Evolutionary conservation across 2,888 invertebrate genomes (phyloP).

Genomic region (Acrocyrtus sp.): DNA sequence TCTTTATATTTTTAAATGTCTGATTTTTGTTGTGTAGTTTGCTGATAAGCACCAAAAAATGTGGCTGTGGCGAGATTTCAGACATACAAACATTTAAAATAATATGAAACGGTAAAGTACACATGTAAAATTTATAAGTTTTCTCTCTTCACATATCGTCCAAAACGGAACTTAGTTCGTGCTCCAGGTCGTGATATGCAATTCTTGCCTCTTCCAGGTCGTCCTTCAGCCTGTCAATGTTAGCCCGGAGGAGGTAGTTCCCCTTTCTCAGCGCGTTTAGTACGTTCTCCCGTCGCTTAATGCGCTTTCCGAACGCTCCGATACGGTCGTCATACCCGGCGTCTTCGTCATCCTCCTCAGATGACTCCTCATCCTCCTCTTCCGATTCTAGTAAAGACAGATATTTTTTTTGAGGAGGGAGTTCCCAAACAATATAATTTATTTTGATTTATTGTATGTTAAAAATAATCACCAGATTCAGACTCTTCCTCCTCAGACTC

Average conservation of each 20-base stretch:
- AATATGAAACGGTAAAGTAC: too few species aligned
- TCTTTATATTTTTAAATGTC: too few species aligned
- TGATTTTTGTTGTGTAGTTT: too few species aligned
- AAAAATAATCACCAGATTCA: slow-evolving; percentile 39
- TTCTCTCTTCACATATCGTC: slow-evolving; percentile 77
- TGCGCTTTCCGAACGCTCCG: slow-evolving; percentile 51
- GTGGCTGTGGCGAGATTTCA: too few species aligned
- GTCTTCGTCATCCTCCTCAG: slow-evolving; percentile 69
- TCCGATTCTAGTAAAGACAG: neutral
- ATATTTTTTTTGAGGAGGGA: too few species aligned
- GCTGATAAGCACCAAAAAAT: too few species aligned
- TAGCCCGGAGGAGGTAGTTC: slow-evolving; percentile 86
- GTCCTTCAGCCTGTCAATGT: slow-evolving; percentile 87
- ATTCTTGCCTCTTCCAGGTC: slow-evolving; percentile 86
- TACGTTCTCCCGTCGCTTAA: slow-evolving; percentile 77
- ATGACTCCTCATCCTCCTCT: slow-evolving; percentile 65
- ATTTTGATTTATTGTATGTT: too few species aligned
- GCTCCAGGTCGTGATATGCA: slow-evolving; percentile 79
- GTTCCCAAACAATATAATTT: too few species aligned
- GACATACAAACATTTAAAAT: too few species aligned
- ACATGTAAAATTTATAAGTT: too few species aligned
- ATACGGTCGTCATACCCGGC: slow-evolving; percentile 65
- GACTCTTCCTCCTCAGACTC: slow-evolving; percentile 51
- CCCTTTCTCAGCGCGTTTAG: slow-evolving; percentile 86
- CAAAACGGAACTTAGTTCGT: slow-evolving; percentile 86